Base-by-base conservation (phyloP, 2,888 invertebrate genomes). In the Saturnia japonica region DNA sequence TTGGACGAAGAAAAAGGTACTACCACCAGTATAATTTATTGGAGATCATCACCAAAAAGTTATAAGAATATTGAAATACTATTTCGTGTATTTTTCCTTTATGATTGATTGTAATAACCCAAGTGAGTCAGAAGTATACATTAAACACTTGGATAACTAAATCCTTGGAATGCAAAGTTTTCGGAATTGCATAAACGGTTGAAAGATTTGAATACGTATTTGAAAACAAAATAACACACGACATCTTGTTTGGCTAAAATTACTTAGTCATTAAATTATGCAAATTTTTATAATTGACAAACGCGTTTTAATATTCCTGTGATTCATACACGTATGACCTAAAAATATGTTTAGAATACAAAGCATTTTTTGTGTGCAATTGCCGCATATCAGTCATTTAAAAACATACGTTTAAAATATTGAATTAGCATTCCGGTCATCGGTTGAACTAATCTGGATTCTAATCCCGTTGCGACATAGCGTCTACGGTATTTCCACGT, bases 371-470 rank as follows among this genome's bases (percentile, higher is more conserved):
- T 22, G 22, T 28, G 14, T 62, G 62, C 16, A 34, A 62, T 1
- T 6, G 34, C 7, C 3, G n/a, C 34, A 64, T 34, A 19, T 62
- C 40, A 7, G 40, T 40, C n/a, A n/a, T 40, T 40, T 64, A n/a
- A 64, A 64, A 40, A 8, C 40, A 64, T 64, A 40, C 40, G 64
- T n/a, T 64, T 12, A 19, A 8, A 64, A 64, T 8, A 75, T 74
- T 73, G 62, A n/a, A 85, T 91, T 88, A 86, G 79, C 80, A 92
- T 91, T 88, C 91, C 80, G 74, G 79, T 82, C 89, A 84, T 80
- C 74, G 78, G 74, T 74, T 76, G 75, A 78, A 83, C 88, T 90
- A 89, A 91, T 92, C 88, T 88, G 84, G 86, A 92, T 91, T 91
- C 92, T 89, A 88, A 87, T 80, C 85, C 86, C 86, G 91, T 91